Evolutionary conservation across 1,140 invertebrate species (phyloP).

Genomic region (Monomorium pharaonis): DNA sequence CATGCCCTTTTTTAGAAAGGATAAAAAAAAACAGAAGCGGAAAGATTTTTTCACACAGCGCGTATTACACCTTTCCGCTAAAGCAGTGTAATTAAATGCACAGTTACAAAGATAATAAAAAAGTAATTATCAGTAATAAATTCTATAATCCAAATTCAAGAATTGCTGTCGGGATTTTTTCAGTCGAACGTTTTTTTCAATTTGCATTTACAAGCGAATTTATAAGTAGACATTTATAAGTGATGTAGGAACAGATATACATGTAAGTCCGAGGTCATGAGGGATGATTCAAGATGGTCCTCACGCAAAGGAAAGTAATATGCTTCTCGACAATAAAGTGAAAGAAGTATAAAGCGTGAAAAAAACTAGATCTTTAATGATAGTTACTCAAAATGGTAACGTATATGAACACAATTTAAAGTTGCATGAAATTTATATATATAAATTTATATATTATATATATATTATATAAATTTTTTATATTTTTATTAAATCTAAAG

Average conservation of each 20-base stretch:
- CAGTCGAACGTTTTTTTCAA: neutral
- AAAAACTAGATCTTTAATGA: neutral
- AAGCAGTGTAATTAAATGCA: neutral
- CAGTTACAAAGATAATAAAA: neutral
- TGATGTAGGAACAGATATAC: neutral
- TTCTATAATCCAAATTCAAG: neutral
- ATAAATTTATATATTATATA: too few relatives aligned
- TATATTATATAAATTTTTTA: too few relatives aligned
- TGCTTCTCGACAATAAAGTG: neutral
- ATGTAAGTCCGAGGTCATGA: neutral
- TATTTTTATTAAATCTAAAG: too few relatives aligned
- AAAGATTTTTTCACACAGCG: neutral
- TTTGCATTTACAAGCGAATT: constrained; percentile 14
- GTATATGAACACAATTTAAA: neutral
- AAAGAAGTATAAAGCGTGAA: neutral
- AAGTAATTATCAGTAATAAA: neutral
- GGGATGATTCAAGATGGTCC: neutral
- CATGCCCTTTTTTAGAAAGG: too few relatives aligned
- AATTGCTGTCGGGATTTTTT: neutral
- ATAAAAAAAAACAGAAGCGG: neutral
- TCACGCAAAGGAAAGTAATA: neutral
- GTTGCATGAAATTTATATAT: neutral
- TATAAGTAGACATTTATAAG: neutral
- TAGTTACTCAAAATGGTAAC: neutral
- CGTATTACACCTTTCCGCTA: neutral